These are phyloP conservation scores for Cyphomyrus discorhynchus DNA, from an alignment of 2,113 vertebrate species.

Conservation along the genomic window DNA sequence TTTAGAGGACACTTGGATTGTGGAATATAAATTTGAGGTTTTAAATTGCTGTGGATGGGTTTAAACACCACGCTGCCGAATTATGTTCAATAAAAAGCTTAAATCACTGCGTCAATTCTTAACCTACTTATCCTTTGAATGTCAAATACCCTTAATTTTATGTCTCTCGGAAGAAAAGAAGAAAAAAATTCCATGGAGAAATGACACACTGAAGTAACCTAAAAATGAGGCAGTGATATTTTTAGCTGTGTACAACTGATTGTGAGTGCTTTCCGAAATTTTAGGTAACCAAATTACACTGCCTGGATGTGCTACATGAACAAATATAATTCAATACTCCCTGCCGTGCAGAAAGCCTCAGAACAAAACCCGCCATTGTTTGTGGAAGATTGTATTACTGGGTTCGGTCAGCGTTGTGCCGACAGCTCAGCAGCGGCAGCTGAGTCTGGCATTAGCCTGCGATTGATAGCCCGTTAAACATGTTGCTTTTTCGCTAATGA, in stretches of 20 bases:
- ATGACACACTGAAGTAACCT: not conserved
- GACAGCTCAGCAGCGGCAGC: not conserved
- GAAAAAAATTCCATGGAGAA: not conserved
- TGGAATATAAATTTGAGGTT: not conserved
- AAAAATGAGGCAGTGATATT: constrained; percentile 4
- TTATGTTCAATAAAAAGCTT: constrained; percentile 2
- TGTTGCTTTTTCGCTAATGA: not conserved
- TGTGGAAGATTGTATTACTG: not conserved
- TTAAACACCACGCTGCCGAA: not conserved
- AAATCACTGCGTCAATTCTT: not conserved
- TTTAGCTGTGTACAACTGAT: constrained; percentile 9
- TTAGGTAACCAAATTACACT: too few species aligned
- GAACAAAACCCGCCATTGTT: not conserved
- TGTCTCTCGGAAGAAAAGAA: not conserved
- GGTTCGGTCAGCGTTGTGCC: not conserved
- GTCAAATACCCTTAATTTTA: not conserved
- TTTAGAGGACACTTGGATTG: not conserved
- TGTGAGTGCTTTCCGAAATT: not conserved
- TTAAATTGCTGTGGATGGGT: not conserved
- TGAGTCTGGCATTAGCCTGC: not conserved
- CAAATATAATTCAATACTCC: not conserved
- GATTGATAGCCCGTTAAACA: constrained; percentile 1
- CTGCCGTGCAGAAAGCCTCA: not conserved
- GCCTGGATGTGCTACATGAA: not conserved
- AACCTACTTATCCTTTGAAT: not conserved